Percentiles rank a stretch among this genome's conserved stretches.
Conservation (phyloP, 2,113 vertebrate species). For the Larimichthys crocea region DNA sequence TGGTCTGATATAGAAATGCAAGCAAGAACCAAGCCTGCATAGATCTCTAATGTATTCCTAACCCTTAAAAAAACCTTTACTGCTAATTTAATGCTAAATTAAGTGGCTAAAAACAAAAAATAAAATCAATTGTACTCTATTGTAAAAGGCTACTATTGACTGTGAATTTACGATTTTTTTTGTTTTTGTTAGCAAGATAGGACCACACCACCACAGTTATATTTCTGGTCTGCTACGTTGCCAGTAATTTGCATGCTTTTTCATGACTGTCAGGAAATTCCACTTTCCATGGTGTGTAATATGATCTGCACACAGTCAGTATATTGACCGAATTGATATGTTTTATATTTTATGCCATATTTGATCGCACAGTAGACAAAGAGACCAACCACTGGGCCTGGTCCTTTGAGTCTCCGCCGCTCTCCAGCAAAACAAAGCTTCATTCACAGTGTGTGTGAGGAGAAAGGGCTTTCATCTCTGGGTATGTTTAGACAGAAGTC, state of each 20-base stretch:
- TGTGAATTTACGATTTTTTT: background rate
- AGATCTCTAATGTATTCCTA: background rate
- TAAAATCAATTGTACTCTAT: slow-evolving; percentile 31
- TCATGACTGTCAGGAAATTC: slow-evolving; percentile 11
- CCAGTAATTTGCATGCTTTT: slow-evolving; percentile 5
- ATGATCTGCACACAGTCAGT: background rate
- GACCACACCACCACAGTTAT: background rate
- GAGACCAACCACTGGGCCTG: slow-evolving; percentile 58
- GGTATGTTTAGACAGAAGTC: slow-evolving; percentile 76
- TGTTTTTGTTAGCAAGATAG: slow-evolving; percentile 8
- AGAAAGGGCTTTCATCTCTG: slow-evolving; percentile 79
- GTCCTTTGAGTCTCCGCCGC: slow-evolving; percentile 67
- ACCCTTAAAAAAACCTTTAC: background rate
- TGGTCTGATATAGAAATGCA: slow-evolving; percentile 38
- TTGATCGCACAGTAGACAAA: slow-evolving; percentile 66
- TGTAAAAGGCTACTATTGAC: slow-evolving; percentile 37
- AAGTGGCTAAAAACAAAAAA: slow-evolving; percentile 27
- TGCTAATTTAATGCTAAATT: slow-evolving; percentile 29
- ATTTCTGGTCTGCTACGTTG: background rate
- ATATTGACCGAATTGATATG: slow-evolving; percentile 3
- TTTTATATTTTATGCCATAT: slow-evolving; percentile 53
- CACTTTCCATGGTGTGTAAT: background rate
- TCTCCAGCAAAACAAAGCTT: slow-evolving; percentile 75
- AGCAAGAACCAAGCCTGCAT: slow-evolving; percentile 8
- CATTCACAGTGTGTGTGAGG: slow-evolving; percentile 68